A percentile compares a stretch with the other conserved stretches of the same genome.
Evolutionary conservation across 2,888 invertebrate species (phyloP).

Genomic region (Poecilobothrus nobilitatus): DNA sequence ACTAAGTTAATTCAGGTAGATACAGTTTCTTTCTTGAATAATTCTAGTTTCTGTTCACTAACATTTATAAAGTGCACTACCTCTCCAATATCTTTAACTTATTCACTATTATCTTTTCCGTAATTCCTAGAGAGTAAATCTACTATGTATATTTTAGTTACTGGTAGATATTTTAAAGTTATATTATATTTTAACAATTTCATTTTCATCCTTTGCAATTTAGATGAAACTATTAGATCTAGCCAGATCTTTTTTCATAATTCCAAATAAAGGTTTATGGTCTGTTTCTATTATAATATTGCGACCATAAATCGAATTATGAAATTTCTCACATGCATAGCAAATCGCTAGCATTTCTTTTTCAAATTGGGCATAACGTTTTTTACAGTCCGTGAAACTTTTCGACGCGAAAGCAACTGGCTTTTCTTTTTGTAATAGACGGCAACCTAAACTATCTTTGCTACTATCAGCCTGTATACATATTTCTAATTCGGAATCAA

Average conservation of each 20-base stretch:
- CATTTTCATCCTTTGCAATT: neutral
- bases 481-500: neutral
- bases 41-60: no score
- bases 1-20: no score
- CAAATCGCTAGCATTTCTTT: neutral
- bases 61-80: no score
- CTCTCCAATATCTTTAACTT: no score
- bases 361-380: neutral
- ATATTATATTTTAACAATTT: neutral
- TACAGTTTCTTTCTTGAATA: no score
- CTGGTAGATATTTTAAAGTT: no score
- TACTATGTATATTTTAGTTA: neutral
- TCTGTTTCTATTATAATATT: conserved; percentile 10
- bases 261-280: neutral
- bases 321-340: conserved; percentile 11
- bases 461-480: neutral
- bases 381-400: neutral
- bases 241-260: neutral
- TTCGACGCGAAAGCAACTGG: neutral
- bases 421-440: neutral
- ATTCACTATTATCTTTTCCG: no score
- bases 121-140: no score
- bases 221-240: neutral
- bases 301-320: conserved; percentile 12
- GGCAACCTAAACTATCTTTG: neutral